Conservation (phyloP, 2,113 vertebrate species). For the Synchiropus splendidus region DNA sequence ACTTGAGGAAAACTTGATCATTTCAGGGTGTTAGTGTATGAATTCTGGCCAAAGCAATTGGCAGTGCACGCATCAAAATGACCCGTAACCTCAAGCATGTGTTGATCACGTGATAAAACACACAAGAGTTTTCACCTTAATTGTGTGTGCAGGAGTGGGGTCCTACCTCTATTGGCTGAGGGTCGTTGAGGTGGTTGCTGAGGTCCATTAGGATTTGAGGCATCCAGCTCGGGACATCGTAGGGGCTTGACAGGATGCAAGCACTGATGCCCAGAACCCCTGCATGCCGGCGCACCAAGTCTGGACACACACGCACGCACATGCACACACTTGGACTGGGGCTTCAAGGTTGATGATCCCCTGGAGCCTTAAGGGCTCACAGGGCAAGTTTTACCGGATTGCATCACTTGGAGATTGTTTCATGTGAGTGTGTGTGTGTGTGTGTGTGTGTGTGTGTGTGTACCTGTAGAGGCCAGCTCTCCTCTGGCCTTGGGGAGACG, state of each 20-base stretch:
- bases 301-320: conserved; percentile 48
- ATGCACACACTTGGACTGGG: conserved; percentile 23
- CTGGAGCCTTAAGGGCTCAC: conserved; percentile 33
- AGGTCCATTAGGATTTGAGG: conserved; percentile 95
- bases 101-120: no score
- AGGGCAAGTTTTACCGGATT: conserved; percentile 43
- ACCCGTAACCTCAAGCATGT: no score
- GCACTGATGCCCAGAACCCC: conserved; percentile 91
- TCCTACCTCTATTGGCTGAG: conserved; percentile 93
- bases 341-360: conserved; percentile 24
- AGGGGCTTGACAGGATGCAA: conserved; percentile 90
- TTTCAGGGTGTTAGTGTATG: no score
- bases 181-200: conserved; percentile 90
- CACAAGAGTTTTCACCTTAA: no score
- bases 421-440: conserved; percentile 11
- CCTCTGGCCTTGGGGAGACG: conserved; percentile 82
- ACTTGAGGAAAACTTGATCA: no score
- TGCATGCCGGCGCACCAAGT: conserved; percentile 87
- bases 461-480: conserved; percentile 75
- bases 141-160: conserved; percentile 15
- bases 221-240: conserved; percentile 96
- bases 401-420: conserved; percentile 23
- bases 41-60: no score
- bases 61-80: no score
- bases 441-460: conserved; percentile 60